phyloP scores from a whole-genome alignment of 2,888 invertebrate species.

The Stomorhina lunata region DNA sequence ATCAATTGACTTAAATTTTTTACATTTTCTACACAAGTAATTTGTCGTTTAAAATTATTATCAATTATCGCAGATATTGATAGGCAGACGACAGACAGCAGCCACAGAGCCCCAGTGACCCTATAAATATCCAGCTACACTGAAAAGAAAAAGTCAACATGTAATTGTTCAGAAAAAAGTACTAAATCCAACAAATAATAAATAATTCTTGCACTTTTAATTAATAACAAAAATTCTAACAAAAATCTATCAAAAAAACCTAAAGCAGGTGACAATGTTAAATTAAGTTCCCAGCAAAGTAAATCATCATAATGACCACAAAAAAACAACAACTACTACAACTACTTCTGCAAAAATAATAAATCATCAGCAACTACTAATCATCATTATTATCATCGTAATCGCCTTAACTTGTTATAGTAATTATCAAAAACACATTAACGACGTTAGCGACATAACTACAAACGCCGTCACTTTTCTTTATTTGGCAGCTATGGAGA shows the following conservation, averaged over 20 bases:
- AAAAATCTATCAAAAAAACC: no score
- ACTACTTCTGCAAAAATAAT: neutral
- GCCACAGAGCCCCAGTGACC: neutral
- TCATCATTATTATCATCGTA: constrained; percentile 22
- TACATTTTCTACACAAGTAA: neutral
- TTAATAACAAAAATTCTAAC: constrained; percentile 11
- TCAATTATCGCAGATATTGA: no score
- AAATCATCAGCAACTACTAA: constrained; percentile 27
- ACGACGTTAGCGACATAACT: constrained; percentile 10
- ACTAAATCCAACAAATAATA: neutral
- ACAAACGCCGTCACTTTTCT: neutral
- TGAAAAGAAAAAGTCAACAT: constrained; percentile 18
- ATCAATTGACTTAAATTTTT: neutral
- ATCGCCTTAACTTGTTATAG: constrained; percentile 17
- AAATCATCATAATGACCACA: constrained; percentile 28
- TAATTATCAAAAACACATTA: neutral
- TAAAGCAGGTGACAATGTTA: constrained; percentile 22
- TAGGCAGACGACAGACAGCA: neutral
- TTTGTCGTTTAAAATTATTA: constrained; percentile 13
- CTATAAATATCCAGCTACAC: neutral
- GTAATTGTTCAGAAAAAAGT: constrained; percentile 36
- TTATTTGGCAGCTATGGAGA: neutral
- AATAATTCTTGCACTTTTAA: constrained; percentile 18
- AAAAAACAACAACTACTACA: neutral
- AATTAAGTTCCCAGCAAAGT: constrained; percentile 34